phyloP scores from a whole-genome alignment of 1,140 invertebrate genomes.

The Limonius californicus region DNA sequence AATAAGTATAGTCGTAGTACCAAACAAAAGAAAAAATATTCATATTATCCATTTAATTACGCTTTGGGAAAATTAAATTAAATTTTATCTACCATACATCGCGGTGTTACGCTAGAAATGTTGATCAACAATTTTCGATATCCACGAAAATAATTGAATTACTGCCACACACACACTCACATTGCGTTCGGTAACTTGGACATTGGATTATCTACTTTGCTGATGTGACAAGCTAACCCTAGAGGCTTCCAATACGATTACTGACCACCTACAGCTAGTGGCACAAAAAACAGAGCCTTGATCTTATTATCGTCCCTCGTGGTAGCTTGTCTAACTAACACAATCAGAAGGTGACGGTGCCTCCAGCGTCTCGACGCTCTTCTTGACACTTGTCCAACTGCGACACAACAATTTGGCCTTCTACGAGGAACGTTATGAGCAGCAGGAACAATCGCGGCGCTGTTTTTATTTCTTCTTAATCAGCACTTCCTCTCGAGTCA shows the following conservation, averaged over 20 bases:
- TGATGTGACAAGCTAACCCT: constrained; percentile 26
- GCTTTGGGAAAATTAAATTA: no score
- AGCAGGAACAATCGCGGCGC: not conserved
- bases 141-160: not conserved
- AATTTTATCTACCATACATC: no score
- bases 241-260: constrained; percentile 29
- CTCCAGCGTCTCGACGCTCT: not conserved
- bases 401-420: constrained; percentile 2
- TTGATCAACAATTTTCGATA: not conserved
- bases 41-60: no score
- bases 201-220: constrained; percentile 15
- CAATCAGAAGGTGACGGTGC: constrained; percentile 10
- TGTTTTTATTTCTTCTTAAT: constrained; percentile 3
- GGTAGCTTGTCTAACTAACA: constrained; percentile 18
- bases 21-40: no score
- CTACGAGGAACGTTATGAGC: not conserved
- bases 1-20: no score
- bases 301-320: constrained; percentile 24
- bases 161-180: not conserved
- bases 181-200: not conserved
- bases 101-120: no score
- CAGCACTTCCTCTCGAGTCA: constrained; percentile 4
- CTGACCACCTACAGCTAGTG: constrained; percentile 28
- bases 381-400: constrained; percentile 17
- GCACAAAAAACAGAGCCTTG: constrained; percentile 28